Conservation (phyloP, 2,888 invertebrate species). For the Mesorhabditis spiculigera region DNA sequence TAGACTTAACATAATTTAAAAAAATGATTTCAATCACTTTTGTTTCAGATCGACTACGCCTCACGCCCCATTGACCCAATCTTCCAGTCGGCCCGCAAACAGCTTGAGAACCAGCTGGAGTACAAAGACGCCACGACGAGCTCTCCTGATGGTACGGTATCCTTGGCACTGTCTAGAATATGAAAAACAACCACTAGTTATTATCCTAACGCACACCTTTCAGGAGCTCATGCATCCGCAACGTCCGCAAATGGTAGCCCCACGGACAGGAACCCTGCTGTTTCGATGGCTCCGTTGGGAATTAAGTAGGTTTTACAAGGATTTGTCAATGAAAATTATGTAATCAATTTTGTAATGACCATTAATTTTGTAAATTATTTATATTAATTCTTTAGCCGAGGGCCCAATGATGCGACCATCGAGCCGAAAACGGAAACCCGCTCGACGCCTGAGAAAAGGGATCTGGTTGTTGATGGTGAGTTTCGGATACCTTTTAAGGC, state of each 20-base stretch:
- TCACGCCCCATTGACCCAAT: conserved; percentile 52
- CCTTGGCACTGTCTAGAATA: too few relatives aligned
- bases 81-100: conserved; percentile 48
- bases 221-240: too few relatives aligned
- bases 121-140: conserved; percentile 7
- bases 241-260: neutral
- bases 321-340: neutral
- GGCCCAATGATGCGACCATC: neutral
- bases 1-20: too few relatives aligned
- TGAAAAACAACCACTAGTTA: too few relatives aligned
- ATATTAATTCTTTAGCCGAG: neutral
- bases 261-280: neutral
- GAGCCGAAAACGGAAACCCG: neutral
- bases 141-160: too few relatives aligned
- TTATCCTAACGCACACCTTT: too few relatives aligned
- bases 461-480: neutral
- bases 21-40: neutral
- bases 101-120: conserved; percentile 27
- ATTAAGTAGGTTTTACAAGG: neutral
- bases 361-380: neutral
- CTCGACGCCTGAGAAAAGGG: neutral
- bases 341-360: neutral
- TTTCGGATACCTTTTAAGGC: neutral
- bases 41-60: conserved; percentile 46
- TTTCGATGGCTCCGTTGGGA: neutral